Evolutionary conservation across 2,113 vertebrate genomes (phyloP), one percentile per base, ranked within the genome.

Genomic region (Lamprologus ornatipinnis): DNA sequence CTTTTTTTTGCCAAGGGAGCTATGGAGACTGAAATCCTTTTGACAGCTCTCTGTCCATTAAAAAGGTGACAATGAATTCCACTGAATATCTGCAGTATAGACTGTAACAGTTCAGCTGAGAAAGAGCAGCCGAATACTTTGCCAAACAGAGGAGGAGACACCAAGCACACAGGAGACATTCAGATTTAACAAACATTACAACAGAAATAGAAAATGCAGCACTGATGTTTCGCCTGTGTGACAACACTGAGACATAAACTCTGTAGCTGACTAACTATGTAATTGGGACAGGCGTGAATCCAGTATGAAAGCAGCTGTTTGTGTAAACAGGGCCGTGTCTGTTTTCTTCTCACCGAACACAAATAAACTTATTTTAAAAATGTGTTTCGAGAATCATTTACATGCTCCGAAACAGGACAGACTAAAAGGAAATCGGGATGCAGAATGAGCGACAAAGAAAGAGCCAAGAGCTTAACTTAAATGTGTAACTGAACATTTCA

Each of bases 31-130:
- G 85, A 63, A 95, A 90, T 93, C 87, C 35, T 87, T 47, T 75
- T 94, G 95, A 95, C 95, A 96, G 95, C 91, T 92, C 80, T 88
- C 88, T 93, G 91, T 95, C 92, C 88, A 92, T 93, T 95, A 94
- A 94, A 95, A 94, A 95, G 90, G 82, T 49, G 51, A 91, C 86
- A 90, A 91, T 93, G 87, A 90, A 94, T 94, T 89, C 90, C 82
- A 86, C 79, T 87, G 83, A 80, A 91, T 92, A 87, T 92, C 80
- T 81, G 89, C 80, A 91, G 87, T 78, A 86, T 31, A 88, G 17
- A 83, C 80, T 13, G 2, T 9, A 75, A 87, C 53, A 86, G 84
- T 68, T 83, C 82, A 83, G 60, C 60, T 42, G 57, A 80, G 81
- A 85, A 81, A 7, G 40, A 88, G 78, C 68, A 83, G 65, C 82